Base-by-base conservation (phyloP, 2,113 vertebrate species). In the Tricholaema leucomelas region DNA sequence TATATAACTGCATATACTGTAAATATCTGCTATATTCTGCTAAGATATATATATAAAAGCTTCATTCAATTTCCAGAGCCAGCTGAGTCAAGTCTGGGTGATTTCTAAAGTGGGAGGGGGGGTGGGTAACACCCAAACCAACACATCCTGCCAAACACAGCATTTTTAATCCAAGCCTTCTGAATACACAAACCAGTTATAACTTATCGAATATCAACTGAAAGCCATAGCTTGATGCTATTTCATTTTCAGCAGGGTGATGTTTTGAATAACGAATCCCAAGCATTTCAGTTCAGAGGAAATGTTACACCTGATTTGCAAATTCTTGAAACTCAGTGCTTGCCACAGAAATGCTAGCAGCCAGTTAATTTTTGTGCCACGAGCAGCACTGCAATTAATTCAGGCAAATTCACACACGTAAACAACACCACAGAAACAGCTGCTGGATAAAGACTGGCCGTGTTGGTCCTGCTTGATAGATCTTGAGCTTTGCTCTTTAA, bases 231-330 rank as follows among this genome's bases (percentile, higher is more conserved):
- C 2, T 59, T n/a, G 23, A 21, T 6, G 5, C 3, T 6, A 40
- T 27, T 42, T 50, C 40, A 60, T 65, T 55, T 56, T 33, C 59
- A 64, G 4, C 5, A 61, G 10, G 6, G 4, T 9, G 59, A 20
- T 11, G 14, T 56, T 76, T 72, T 83, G 23, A 90, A 48, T 66
- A 81, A 25, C 10, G 77, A 46, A 50, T 83, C 64, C 55, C 56
- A 6, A 84, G 10, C 15, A 58, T 73, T 92, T 92, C 7, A 71
- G 14, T 77, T 90, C 36, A 63, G 77, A 87, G 46, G 85, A 90
- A 82, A 94, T 74, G 81, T 93, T 88, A 60, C 38, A 90, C n/a
- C 28, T 82, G 74, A 90, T 92, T 77, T 85, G 69, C 77, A 81
- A 56, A 66, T 87, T 82, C 90, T 63, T 87, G 46, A 91, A 90